Base-by-base conservation (phyloP, 2,797 vertebrate species). In the Acanthis flammea region DNA sequence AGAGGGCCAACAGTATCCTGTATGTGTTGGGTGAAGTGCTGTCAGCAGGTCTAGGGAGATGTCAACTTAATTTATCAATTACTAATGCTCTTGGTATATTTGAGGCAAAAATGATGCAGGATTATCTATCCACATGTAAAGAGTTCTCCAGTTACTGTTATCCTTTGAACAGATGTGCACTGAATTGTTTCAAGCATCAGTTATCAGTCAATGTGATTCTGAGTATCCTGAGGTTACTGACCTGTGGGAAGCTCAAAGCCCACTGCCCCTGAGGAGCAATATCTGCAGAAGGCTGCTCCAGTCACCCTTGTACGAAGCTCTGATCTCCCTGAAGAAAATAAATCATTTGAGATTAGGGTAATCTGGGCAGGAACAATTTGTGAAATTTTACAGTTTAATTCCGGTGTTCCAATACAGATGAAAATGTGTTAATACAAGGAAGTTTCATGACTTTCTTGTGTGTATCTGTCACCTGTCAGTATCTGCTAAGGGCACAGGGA, bases 191-290 rank as follows among this genome's bases (percentile, higher is more conserved):
- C 44, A 47, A 42, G 0, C 8, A 7, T 51, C 47, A 57, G 9
- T 11, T 57, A 50, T 48, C 47, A 62, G 30, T 74, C 53, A 75
- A 50, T 71, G 50, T 22, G 27, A 44, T 63, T 66, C 7, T 41
- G 31, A 44, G 35, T 31, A 18, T 58, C 6, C 12, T 25, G 33
- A 41, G 19, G 14, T 74, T 75, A 7, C 62, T 82, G 66, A 51
- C 10, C 57, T 54, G 30, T 82, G 42, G 37, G 39, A 61, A 61
- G 28, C 14, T 6, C n/a, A 44, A 54, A 70, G 55, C 16, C 15
- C 0, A 0, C 39, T 63, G 22, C 19, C 31, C 37, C 17, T 80
- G 35, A 53, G 28, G 31, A 72, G 53, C 33, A 61, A 2, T 7
- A 3, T 57, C 37, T 95, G 28, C 37, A 50, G 71, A 61, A 60